These are phyloP conservation scores for Lasioglossum vierecki DNA, from an alignment of 2,888 invertebrate genomes.

Conservation along the genomic window DNA sequence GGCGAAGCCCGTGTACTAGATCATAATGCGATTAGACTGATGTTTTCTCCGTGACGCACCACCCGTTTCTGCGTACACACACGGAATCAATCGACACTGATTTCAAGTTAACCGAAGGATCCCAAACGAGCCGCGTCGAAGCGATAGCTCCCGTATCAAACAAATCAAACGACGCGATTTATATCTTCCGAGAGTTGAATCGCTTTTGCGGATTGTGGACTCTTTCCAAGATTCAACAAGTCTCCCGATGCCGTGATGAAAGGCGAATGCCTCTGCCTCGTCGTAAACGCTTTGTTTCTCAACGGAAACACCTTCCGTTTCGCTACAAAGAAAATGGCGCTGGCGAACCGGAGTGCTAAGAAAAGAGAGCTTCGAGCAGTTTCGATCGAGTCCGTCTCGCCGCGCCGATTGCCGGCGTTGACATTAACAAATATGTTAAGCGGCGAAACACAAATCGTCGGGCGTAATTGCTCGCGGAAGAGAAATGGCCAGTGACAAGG, in stretches of 20 bases:
- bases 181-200: slow-evolving; percentile 8
- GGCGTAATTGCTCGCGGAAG: slow-evolving; percentile 53
- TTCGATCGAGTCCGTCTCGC: slow-evolving; percentile 30
- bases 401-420: slow-evolving; percentile 22
- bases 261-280: slow-evolving; percentile 22
- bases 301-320: slow-evolving; percentile 10
- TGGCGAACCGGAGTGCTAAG: not conserved
- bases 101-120: not conserved
- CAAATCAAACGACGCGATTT: slow-evolving; percentile 45
- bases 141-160: slow-evolving; percentile 21
- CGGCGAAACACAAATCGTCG: slow-evolving; percentile 56
- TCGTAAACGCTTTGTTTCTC: slow-evolving; percentile 43
- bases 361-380: not conserved
- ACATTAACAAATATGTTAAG: slow-evolving; percentile 60
- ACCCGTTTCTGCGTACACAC: slow-evolving; percentile 1
- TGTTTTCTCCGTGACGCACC: slow-evolving; percentile 46
- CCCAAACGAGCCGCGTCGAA: not conserved
- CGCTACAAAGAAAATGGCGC: not conserved
- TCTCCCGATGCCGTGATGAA: slow-evolving; percentile 62
- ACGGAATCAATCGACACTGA: no score
- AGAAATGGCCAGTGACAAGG: slow-evolving; percentile 59
- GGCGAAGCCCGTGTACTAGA: slow-evolving; percentile 51
- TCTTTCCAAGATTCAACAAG: slow-evolving; percentile 69
- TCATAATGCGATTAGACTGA: slow-evolving; percentile 69
- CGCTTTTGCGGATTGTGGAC: slow-evolving; percentile 5